phyloP scores from a whole-genome alignment of 2,797 vertebrate genomes.

The Sebastes wilsoni region DNA sequence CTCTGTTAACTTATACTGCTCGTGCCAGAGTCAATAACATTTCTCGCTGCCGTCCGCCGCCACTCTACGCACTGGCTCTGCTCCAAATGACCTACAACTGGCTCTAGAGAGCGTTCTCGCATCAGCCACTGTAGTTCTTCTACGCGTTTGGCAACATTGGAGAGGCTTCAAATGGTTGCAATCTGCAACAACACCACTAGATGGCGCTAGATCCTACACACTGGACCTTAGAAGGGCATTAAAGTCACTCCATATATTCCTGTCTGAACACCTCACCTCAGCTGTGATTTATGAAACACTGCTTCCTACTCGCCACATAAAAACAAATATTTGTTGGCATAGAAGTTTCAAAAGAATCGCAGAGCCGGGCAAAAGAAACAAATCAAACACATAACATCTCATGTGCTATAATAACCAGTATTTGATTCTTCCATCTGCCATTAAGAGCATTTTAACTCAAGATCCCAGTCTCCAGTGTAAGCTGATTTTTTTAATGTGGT shows the following conservation, averaged over 20 bases:
- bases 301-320: neutral
- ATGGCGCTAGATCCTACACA: no score
- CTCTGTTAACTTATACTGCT: no score
- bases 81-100: no score
- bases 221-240: rapidly evolving
- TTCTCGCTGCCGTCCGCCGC: no score
- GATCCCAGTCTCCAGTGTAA: neutral
- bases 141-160: rapidly evolving
- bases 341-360: neutral
- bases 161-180: rapidly evolving
- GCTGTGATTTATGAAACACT: neutral
- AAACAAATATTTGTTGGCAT: neutral
- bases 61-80: no score
- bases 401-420: neutral
- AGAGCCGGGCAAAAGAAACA: neutral
- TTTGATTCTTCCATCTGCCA: neutral
- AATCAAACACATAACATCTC: neutral
- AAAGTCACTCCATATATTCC: neutral
- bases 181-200: no score
- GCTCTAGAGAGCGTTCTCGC: no score
- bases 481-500: slow-evolving; percentile 24
- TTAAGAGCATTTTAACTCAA: neutral
- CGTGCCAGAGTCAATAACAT: no score
- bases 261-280: neutral
- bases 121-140: no score